These are phyloP conservation scores for Siniperca obscura DNA, from an alignment of 2,797 vertebrate species.

Conservation along the genomic window DNA sequence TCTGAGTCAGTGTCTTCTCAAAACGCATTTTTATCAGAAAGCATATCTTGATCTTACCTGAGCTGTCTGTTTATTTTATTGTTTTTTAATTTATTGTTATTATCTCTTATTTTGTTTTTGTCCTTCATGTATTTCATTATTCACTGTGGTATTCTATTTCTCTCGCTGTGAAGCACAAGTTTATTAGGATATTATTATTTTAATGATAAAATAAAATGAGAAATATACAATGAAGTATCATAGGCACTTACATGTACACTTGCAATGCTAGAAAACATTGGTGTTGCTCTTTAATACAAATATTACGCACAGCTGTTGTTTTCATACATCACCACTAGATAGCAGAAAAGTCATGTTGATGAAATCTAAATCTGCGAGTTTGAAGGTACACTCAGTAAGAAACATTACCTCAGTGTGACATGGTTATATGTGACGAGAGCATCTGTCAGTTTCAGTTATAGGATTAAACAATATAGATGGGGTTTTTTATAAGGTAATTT, in stretches of 20 bases:
- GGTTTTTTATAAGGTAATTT: neutral
- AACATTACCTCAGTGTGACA: neutral
- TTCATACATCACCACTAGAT: conserved; percentile 55
- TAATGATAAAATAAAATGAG: neutral
- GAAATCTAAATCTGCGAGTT: neutral
- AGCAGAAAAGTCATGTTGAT: conserved; percentile 59
- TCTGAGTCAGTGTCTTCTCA: no score
- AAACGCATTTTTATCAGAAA: no score
- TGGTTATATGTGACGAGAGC: neutral
- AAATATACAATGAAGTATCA: neutral
- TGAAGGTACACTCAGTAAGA: neutral
- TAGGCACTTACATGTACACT: neutral
- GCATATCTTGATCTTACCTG: no score
- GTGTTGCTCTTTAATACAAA: neutral
- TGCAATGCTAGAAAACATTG: neutral
- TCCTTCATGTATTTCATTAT: no score
- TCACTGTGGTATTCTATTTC: no score
- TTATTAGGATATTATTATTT: neutral
- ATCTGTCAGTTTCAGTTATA: conserved; percentile 5
- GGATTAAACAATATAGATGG: neutral
- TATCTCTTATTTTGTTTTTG: no score
- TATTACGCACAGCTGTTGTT: conserved; percentile 11
- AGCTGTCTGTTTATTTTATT: no score
- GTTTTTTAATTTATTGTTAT: no score
- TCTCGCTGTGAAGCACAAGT: no score